These are phyloP conservation scores for Axea sp. DNA, from an alignment of 2,888 invertebrate genomes.

Conservation along the genomic window DNA sequence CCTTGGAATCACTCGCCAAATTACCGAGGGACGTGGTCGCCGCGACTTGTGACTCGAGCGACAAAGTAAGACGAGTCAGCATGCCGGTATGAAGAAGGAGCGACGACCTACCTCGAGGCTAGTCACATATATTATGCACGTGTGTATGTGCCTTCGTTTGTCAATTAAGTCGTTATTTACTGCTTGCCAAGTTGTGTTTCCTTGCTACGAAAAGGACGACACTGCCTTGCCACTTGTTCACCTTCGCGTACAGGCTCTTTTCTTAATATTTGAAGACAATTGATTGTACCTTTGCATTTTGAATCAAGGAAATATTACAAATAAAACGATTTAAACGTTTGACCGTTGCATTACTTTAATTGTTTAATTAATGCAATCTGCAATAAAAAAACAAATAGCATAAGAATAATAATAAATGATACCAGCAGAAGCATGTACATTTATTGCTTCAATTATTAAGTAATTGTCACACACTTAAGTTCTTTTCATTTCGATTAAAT, in stretches of 20 bases:
- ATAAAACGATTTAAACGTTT: too few species aligned
- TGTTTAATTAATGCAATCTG: too few species aligned
- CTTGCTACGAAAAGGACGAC: constrained; percentile 27
- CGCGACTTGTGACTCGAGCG: constrained; percentile 36
- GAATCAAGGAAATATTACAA: too few species aligned
- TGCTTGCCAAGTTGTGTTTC: constrained; percentile 48
- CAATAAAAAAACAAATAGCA: too few species aligned
- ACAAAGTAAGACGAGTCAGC: constrained; percentile 31
- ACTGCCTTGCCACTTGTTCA: constrained; percentile 16
- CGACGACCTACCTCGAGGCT: constrained; percentile 36
- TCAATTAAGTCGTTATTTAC: constrained; percentile 60
- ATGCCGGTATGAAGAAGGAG: constrained; percentile 6
- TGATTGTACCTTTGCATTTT: too few species aligned
- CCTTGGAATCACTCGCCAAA: constrained; percentile 51
- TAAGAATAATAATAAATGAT: too few species aligned
- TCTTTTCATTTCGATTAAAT: too few species aligned
- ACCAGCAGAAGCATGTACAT: too few species aligned
- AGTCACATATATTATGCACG: constrained; percentile 53
- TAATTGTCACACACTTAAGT: too few species aligned
- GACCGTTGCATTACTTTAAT: too few species aligned
- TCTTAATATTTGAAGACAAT: too few species aligned
- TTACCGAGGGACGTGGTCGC: constrained; percentile 46
- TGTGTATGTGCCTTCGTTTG: constrained; percentile 56
- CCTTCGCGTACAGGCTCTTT: constrained; percentile 14
- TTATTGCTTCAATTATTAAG: too few species aligned